A percentile compares a stretch with the other conserved stretches of the same genome.
Evolutionary conservation across 2,113 vertebrate species (phyloP).

Genomic region (Leptosomus discolor): DNA sequence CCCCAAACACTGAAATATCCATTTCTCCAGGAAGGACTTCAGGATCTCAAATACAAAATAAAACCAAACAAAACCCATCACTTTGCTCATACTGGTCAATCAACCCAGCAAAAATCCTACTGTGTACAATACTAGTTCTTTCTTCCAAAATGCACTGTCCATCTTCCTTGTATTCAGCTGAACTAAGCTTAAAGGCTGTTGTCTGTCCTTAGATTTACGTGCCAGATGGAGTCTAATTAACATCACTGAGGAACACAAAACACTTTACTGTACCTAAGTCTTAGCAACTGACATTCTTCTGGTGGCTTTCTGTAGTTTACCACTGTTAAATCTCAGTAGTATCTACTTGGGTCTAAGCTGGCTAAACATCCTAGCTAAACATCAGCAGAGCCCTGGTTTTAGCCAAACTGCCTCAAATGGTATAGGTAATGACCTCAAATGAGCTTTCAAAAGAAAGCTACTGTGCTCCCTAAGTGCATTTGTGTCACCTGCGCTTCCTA

Average conservation of each 20-base stretch:
- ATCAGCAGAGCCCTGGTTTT: neutral
- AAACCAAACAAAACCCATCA: neutral
- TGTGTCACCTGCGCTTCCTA: neutral
- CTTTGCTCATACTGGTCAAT: neutral
- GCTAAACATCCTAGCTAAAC: neutral
- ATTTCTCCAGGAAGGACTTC: neutral
- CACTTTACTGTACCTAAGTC: neutral
- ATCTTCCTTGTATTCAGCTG: neutral
- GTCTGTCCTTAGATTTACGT: neutral
- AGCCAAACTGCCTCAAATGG: neutral
- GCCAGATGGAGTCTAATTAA: neutral
- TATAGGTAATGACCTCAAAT: neutral
- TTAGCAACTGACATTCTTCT: neutral
- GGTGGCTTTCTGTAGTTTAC: neutral
- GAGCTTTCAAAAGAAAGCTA: neutral
- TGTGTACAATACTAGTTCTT: neutral
- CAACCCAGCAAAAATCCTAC: neutral
- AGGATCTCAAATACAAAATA: neutral
- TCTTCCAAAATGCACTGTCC: neutral
- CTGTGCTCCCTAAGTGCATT: neutral
- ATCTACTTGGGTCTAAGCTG: neutral
- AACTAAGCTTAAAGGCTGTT: neutral
- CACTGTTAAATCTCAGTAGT: neutral
- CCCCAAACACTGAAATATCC: neutral
- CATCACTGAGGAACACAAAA: neutral